Base-by-base conservation (phyloP, 2,888 invertebrate genomes). In the Temnothorax ravouxi region DNA sequence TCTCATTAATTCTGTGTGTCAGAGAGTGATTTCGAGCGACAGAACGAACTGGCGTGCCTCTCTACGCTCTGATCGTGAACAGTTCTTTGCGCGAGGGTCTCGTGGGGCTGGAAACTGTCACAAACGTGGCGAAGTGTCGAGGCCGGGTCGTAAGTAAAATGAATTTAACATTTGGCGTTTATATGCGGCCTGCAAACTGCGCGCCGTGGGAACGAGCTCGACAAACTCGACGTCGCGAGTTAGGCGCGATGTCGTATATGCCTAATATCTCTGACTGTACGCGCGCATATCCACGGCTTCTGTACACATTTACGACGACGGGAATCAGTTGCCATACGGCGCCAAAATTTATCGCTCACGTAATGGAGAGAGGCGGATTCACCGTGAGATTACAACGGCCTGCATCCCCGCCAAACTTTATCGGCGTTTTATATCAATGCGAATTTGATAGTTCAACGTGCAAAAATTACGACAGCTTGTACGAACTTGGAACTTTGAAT, bases 81-180 rank as follows among this genome's bases (percentile, higher is more conserved):
- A 59, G 59, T 76, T 85, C 76, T 81, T 77, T 66, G 77, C 76
- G 50, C 18, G 59, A 4, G 80, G 44, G 25, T 71, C 81, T 47
- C 21, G 29, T 71, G 84, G 83, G 85, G 44, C 25, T 52, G 75
- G 52, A 61, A 67, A 62, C 61, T 74, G 86, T 79, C 76, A 84
- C 81, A 75, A 77, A 61, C 84, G 61, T 52, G 72, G 80, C 82
- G 85, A 87, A 87, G 80, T 84, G 85, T 64, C 85, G 81, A 80
- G 85, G 83, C 50, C 83, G 75, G 61, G 44, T 79, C 83, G 84
- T 83, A 83, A 87, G 87, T 84, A 87, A 90, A 90, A 88, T 90
- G 88, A 91, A 91, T 91, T 90, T 91, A 91, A 91, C 86, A 88
- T 90, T 86, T 44, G 84, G 67, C 71, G 59, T 80, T 72, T 62